Conservation (phyloP, 2,797 vertebrate species). For the Cyprinodon diabolis region DNA sequence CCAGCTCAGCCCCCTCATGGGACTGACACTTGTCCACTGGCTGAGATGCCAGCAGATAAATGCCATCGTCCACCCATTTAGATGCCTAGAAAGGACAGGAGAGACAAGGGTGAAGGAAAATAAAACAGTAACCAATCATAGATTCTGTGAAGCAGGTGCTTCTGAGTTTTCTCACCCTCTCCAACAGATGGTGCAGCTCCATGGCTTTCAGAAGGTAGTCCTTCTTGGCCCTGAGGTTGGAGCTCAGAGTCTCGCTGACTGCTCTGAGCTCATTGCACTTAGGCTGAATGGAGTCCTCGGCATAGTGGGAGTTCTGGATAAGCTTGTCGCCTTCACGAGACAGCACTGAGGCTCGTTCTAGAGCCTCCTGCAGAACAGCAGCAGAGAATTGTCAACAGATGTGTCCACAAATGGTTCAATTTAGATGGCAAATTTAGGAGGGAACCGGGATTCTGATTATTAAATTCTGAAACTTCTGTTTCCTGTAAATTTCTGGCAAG, state of each 20-base stretch:
- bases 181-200: conserved; percentile 88
- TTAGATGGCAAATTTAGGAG: not conserved
- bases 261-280: conserved; percentile 90
- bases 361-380: conserved; percentile 78
- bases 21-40: conserved; percentile 97
- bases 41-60: conserved; percentile 95
- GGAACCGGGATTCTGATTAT: no score
- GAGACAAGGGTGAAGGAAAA: not conserved
- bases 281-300: conserved; percentile 92
- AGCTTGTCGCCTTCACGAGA: conserved; percentile 85
- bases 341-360: conserved; percentile 82
- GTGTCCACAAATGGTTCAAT: not conserved
- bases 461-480: not conserved
- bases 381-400: not conserved
- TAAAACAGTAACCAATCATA: not conserved
- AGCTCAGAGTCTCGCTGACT: conserved; percentile 78
- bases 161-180: conserved; percentile 80
- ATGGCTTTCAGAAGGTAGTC: conserved; percentile 87
- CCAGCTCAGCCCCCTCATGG: conserved; percentile 95
- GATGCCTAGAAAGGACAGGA: conserved; percentile 82
- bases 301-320: conserved; percentile 91
- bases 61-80: conserved; percentile 94
- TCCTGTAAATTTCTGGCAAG: not conserved
- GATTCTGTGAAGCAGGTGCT: not conserved
- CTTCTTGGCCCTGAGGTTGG: conserved; percentile 75